Evolutionary conservation across 2,113 vertebrate genomes (phyloP), one percentile per base, ranked within the genome.

Genomic region (Atlantisia rogersi): DNA sequence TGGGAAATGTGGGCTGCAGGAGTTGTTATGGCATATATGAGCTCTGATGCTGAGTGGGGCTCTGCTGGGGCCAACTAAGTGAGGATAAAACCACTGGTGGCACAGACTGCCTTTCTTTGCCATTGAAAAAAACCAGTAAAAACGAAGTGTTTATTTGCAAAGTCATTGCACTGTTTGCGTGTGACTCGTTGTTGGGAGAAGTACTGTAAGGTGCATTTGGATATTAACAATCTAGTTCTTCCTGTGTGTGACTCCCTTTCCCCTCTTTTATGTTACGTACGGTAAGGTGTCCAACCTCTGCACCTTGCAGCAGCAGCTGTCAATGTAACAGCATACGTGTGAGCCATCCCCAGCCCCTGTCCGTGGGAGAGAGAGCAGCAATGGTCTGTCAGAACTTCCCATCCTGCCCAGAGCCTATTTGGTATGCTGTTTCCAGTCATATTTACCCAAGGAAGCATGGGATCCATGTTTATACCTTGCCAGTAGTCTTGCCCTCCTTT

Each of bases 281-380:
- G 37, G n/a, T 6, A 59, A 53, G 26, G 31, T 26, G 17, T 42
- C 40, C n/a, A 44, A 39, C 24, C 12, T 13, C 52, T 26, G 25
- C 19, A 20, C 14, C 20, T 55, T 11, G 37, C 60, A 70, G 15
- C 58, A 68, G 7, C 4, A 46, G 20, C 17, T 65, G n/a, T 40
- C 63, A 13, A 6, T 0, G 1, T 31, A 67, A 68, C 9, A 37
- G n/a, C 12, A 11, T 3, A 2, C 15, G 8, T 50, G 60, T 52
- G 37, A 87, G 58, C 28, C 4, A 44, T 13, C 15, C 35, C 35
- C 63, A 22, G 25, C 29, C 39, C 80, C 58, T 52, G 42, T 78
- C 39, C 71, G 29, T 29, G 31, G 52, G 22, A 87, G 18, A 56
- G 11, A 15, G 40, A 82, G 7, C 53, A 19, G 39, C 71, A 11